These are phyloP conservation scores for Cyphomyrus plagiostoma DNA, from an alignment of 2,113 vertebrate genomes.

Conservation along the genomic window DNA sequence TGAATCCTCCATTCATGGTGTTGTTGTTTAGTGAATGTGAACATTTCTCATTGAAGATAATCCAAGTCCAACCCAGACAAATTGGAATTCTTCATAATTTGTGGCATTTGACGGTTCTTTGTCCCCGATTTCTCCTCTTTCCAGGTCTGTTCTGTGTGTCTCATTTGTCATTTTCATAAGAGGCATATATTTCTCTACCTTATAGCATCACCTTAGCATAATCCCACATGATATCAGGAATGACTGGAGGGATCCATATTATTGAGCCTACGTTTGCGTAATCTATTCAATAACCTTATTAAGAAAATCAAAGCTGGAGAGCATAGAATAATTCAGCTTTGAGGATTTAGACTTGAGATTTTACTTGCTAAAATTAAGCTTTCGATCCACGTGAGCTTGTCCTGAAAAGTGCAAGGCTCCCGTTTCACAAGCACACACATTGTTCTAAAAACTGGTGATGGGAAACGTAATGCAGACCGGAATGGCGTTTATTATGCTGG, in stretches of 20 bases:
- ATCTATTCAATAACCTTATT: background rate
- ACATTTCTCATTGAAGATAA: background rate
- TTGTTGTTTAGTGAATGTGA: background rate
- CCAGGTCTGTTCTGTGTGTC: background rate
- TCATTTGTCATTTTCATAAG: background rate
- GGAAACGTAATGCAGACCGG: background rate
- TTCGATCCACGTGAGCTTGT: background rate
- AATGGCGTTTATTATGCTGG: background rate
- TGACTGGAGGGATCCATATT: background rate
- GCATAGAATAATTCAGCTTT: background rate
- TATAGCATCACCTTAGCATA: background rate
- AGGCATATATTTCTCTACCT: background rate
- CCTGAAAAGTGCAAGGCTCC: background rate
- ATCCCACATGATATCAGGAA: background rate
- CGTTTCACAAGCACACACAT: background rate
- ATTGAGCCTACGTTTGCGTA: background rate
- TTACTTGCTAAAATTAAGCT: constrained; percentile 8
- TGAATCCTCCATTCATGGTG: background rate
- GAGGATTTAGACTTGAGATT: background rate
- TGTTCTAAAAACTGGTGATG: background rate
- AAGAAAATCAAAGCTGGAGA: background rate
- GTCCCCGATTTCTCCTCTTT: background rate
- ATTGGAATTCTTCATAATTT: background rate
- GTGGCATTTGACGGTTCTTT: background rate
- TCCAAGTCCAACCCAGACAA: background rate